Conservation (phyloP, 2,888 invertebrate species). For the Tenthredo livida region DNA sequence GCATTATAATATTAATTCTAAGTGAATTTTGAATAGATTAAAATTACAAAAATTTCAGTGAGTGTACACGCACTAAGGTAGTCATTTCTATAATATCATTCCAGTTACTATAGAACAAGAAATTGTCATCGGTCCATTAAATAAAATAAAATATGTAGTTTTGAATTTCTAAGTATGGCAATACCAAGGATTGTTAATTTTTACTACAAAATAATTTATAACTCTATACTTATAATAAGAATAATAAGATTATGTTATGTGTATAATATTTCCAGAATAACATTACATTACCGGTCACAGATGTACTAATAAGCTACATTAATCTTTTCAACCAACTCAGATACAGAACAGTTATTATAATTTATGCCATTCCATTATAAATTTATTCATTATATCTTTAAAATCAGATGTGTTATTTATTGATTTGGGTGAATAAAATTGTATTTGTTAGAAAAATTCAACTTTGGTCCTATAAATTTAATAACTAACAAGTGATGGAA, state of each 20-base stretch:
- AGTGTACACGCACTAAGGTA: background rate
- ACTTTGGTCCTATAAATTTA: slow-evolving; percentile 41
- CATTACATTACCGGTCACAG: slow-evolving; percentile 13
- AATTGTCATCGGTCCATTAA: slow-evolving; percentile 7
- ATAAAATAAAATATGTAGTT: slow-evolving; percentile 5
- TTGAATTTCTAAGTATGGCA: background rate
- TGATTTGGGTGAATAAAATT: slow-evolving; percentile 66
- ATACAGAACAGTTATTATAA: slow-evolving; percentile 11
- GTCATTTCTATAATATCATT: slow-evolving; percentile 43
- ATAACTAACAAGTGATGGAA: background rate
- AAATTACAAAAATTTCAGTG: background rate
- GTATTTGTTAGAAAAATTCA: slow-evolving; percentile 60
- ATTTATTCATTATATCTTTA: slow-evolving; percentile 55
- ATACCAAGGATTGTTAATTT: slow-evolving; percentile 39
- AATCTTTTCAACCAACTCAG: background rate
- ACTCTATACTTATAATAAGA: background rate
- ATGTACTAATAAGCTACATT: slow-evolving; percentile 13
- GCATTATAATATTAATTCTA: slow-evolving; percentile 30
- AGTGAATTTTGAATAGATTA: slow-evolving; percentile 25
- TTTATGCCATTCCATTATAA: slow-evolving; percentile 64
- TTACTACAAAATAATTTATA: slow-evolving; percentile 18
- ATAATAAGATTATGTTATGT: slow-evolving; percentile 17
- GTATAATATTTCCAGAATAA: slow-evolving; percentile 20
- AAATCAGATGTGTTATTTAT: slow-evolving; percentile 66
- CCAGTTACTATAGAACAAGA: slow-evolving; percentile 44